Evolutionary conservation across 2,797 vertebrate genomes (phyloP).

Genomic region (Paratrypauchen microcephalus): DNA sequence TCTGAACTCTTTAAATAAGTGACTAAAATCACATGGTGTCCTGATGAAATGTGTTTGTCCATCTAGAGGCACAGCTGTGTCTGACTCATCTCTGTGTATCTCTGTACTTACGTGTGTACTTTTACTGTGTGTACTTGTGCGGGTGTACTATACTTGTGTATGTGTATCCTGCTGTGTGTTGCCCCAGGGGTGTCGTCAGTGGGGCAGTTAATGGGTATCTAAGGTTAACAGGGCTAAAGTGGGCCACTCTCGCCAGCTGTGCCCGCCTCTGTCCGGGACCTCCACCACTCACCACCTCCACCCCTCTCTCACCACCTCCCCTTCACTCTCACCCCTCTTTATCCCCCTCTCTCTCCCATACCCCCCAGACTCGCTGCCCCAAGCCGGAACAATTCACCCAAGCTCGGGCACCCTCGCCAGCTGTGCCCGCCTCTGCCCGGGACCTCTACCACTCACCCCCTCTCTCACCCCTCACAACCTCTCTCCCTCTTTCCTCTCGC

Average conservation of each 20-base stretch:
- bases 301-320: too few species aligned
- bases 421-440: constrained; percentile 73
- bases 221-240: constrained; percentile 64
- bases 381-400: constrained; percentile 6
- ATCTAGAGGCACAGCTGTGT: too few species aligned
- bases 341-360: too few species aligned
- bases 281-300: constrained; percentile 32
- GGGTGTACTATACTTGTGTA: not conserved
- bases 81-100: too few species aligned
- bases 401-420: constrained; percentile 73
- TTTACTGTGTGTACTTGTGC: constrained; percentile 15
- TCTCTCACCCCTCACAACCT: constrained; percentile 20
- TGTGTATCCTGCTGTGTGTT: constrained; percentile 35
- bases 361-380: constrained; percentile 5
- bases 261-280: constrained; percentile 68
- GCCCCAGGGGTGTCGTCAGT: constrained; percentile 76
- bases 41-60: too few species aligned
- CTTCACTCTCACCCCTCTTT: too few species aligned
- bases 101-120: constrained; percentile 6
- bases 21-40: too few species aligned
- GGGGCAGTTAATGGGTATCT: constrained; percentile 84
- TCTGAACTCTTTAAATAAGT: too few species aligned
- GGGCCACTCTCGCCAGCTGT: constrained; percentile 79
- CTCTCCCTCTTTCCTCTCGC: not conserved
- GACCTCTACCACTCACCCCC: constrained; percentile 57